Conservation (phyloP, 2,888 invertebrate species). For the Lithophane socia region DNA sequence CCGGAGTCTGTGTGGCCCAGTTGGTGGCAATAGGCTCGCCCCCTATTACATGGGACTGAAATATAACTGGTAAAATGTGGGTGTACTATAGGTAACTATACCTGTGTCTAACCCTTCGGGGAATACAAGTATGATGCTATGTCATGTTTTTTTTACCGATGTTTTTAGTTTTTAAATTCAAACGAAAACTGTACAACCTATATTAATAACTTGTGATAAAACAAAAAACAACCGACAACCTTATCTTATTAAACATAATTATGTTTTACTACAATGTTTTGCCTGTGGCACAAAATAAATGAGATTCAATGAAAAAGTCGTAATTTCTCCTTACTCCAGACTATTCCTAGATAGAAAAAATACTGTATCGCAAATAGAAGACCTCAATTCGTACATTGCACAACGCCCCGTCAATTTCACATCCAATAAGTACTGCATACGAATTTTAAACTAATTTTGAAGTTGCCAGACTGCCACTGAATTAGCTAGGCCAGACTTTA, state of each 20-base stretch:
- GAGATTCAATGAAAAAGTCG: background rate
- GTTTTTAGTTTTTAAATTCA: too few relatives aligned
- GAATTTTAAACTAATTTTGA: conserved; percentile 54
- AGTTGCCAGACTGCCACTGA: conserved; percentile 36
- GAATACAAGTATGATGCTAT: background rate
- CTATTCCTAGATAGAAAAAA: background rate
- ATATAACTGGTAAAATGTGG: background rate
- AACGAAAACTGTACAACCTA: too few relatives aligned
- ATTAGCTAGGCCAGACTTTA: conserved; percentile 36
- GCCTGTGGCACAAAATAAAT: too few relatives aligned
- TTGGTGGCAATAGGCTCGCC: too few relatives aligned
- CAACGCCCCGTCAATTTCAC: conserved; percentile 42
- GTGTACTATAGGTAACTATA: background rate
- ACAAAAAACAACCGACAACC: too few relatives aligned
- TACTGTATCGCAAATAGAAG: conserved; percentile 1
- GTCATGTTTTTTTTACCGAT: background rate
- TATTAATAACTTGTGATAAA: background rate
- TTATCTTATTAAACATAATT: background rate
- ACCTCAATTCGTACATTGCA: background rate
- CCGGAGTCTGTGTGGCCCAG: background rate
- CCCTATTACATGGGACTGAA: background rate
- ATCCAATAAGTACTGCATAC: conserved; percentile 50
- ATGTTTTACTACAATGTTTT: background rate
- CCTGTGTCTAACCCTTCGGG: background rate
- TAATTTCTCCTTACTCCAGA: background rate